These are phyloP conservation scores for Petrocephalus zakoni DNA, from an alignment of 2,113 vertebrate genomes.

Conservation along the genomic window DNA sequence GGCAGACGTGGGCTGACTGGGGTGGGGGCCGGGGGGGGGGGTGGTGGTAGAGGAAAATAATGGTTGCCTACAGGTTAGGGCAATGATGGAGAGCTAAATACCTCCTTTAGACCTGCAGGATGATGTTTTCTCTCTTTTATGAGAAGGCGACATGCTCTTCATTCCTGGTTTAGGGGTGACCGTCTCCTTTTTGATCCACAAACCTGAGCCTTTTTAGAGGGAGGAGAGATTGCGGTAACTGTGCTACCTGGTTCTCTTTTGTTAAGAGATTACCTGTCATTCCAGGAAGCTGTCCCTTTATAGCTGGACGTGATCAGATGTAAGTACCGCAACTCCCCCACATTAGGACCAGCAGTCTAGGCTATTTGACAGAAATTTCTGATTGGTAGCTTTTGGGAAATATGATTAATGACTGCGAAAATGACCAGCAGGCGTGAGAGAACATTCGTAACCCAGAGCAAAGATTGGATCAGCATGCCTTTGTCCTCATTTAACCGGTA, in stretches of 20 bases:
- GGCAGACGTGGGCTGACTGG: conserved; percentile 63
- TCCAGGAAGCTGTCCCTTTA: no score
- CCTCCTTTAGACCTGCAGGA: not conserved
- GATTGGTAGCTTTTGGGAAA: not conserved
- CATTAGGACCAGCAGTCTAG: not conserved
- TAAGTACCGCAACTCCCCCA: not conserved
- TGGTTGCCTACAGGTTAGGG: conserved; percentile 17
- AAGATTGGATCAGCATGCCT: not conserved
- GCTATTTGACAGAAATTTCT: not conserved
- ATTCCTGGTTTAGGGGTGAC: not conserved
- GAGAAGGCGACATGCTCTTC: not conserved
- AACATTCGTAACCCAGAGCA: not conserved
- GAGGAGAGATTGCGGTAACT: no score
- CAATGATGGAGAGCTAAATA: not conserved
- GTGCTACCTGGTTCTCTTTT: no score
- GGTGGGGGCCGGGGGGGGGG: conserved; percentile 14
- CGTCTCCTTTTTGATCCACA: no score
- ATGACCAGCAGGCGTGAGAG: not conserved
- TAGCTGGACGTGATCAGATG: no score
- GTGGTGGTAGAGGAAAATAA: conserved; percentile 16
- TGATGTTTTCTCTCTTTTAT: not conserved
- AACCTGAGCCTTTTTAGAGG: no score
- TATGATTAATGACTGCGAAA: not conserved
- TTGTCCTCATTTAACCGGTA: not conserved
- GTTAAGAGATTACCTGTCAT: no score